Percentiles rank a stretch among this genome's conserved stretches.
These are phyloP conservation scores for Phyllopteryx taeniolatus DNA, from an alignment of 2,113 vertebrate species.

Conservation along the genomic window DNA sequence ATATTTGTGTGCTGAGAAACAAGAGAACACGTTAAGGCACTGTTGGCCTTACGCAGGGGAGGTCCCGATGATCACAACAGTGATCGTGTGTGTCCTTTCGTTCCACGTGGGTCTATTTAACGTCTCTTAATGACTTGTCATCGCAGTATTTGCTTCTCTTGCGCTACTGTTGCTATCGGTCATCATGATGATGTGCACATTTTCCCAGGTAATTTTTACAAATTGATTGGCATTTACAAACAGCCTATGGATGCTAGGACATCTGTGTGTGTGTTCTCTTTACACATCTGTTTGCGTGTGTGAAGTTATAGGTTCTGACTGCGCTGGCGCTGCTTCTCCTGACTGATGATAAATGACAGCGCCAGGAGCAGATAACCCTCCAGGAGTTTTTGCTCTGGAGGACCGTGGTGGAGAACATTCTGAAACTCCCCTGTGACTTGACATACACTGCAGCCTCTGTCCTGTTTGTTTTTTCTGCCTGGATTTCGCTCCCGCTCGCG, in stretches of 20 bases:
- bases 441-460: slow-evolving; percentile 95
- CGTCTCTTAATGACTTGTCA: slow-evolving; percentile 42
- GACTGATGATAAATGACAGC: slow-evolving; percentile 97
- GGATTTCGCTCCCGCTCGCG: slow-evolving; percentile 54
- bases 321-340: slow-evolving; percentile 47
- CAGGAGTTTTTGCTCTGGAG: slow-evolving; percentile 82
- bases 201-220: slow-evolving; percentile 1
- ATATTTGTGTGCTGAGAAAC: slow-evolving; percentile 76
- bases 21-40: slow-evolving; percentile 69
- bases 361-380: slow-evolving; percentile 94
- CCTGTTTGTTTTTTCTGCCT: slow-evolving; percentile 96
- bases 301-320: slow-evolving; percentile 25
- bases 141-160: slow-evolving; percentile 9
- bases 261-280: slow-evolving; percentile 30
- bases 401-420: slow-evolving; percentile 94
- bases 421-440: slow-evolving; percentile 95
- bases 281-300: slow-evolving; percentile 37
- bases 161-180: slow-evolving; percentile 11
- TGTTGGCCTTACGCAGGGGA: slow-evolving; percentile 51
- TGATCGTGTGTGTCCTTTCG: slow-evolving; percentile 51
- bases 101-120: slow-evolving; percentile 27
- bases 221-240: neutral
- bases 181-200: neutral
- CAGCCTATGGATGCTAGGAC: slow-evolving; percentile 1
- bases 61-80: slow-evolving; percentile 35